These are phyloP conservation scores for Sebastes hopkinsi DNA, from an alignment of 2,797 vertebrate species.

Conservation along the genomic window DNA sequence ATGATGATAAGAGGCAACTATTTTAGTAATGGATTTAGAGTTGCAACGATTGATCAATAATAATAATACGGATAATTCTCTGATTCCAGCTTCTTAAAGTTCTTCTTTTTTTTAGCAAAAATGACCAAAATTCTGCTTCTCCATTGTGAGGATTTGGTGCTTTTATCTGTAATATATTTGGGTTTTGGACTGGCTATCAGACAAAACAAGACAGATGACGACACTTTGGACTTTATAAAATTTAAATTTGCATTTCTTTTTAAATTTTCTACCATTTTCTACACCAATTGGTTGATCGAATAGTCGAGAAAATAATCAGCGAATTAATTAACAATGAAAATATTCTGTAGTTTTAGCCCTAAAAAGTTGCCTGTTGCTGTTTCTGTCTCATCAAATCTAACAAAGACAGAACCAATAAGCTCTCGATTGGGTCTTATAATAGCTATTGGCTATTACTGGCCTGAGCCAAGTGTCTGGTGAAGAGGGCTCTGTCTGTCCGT, in stretches of 20 bases:
- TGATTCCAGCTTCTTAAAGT: too few relatives aligned
- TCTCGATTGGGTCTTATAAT: constrained; percentile 43
- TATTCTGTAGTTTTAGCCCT: background rate
- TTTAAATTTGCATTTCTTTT: background rate
- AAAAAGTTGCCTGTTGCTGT: background rate
- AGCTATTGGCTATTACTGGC: constrained; percentile 57
- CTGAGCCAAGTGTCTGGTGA: constrained; percentile 59
- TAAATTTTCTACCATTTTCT: background rate
- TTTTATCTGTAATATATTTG: background rate
- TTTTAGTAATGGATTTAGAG: background rate
- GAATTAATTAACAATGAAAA: background rate
- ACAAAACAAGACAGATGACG: background rate
- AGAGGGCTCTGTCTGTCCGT: constrained; percentile 71
- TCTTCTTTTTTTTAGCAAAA: background rate
- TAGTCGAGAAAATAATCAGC: background rate
- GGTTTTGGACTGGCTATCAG: background rate
- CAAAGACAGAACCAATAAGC: constrained; percentile 38
- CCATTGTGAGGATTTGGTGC: background rate
- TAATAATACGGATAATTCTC: too few relatives aligned
- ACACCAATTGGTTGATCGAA: background rate
- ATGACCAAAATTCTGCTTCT: background rate
- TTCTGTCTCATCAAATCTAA: constrained; percentile 18
- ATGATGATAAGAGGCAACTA: background rate
- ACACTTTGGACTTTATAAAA: background rate
- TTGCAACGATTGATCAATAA: too few relatives aligned